These are phyloP conservation scores for Mythimna pallens DNA, from an alignment of 2,888 invertebrate species.

Conservation along the genomic window DNA sequence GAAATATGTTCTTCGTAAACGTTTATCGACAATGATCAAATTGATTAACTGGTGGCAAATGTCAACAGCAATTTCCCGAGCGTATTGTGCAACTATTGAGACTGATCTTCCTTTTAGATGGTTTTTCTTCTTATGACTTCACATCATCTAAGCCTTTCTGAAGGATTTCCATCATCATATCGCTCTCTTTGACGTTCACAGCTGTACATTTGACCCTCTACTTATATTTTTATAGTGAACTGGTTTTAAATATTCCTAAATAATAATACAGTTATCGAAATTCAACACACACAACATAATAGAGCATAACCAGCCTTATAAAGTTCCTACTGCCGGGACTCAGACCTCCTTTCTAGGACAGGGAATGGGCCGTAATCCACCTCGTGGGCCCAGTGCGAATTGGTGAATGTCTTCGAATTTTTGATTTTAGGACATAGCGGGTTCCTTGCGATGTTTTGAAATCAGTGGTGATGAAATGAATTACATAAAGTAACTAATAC, in stretches of 20 bases:
- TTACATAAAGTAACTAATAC: no score
- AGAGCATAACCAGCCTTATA: no score
- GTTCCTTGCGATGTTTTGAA: no score
- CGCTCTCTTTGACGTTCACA: neutral
- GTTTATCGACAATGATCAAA: slow-evolving; percentile 32
- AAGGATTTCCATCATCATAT: neutral
- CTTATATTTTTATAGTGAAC: no score
- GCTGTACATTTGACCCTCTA: neutral
- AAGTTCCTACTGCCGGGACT: no score
- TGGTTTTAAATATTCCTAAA: neutral
- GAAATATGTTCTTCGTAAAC: slow-evolving; percentile 31
- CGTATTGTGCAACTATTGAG: neutral
- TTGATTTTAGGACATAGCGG: no score
- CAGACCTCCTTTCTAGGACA: no score
- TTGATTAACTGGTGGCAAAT: slow-evolving; percentile 18
- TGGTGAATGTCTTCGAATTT: no score
- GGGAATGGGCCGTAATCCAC: no score
- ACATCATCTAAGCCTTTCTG: neutral
- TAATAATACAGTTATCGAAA: neutral
- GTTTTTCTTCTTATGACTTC: neutral
- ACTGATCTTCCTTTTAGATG: neutral
- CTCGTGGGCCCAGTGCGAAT: no score
- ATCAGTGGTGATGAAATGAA: no score
- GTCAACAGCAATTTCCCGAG: slow-evolving; percentile 9
- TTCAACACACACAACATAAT: neutral